Percentiles rank a stretch among this genome's conserved stretches.
phyloP scores from a whole-genome alignment of 1,140 invertebrate genomes.

The Caenorhabditis brenneri region DNA sequence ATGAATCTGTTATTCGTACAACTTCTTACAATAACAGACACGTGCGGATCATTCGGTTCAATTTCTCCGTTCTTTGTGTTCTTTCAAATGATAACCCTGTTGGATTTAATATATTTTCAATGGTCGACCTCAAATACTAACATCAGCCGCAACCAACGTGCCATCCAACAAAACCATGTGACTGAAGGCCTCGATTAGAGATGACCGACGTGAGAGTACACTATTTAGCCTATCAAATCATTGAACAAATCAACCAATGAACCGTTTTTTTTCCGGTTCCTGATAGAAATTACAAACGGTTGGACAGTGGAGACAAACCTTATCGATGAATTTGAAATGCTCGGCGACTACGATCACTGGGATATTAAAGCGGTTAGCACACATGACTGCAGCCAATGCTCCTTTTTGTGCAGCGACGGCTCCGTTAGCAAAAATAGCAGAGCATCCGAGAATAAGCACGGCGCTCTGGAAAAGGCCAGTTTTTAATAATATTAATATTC shows the following conservation, averaged over 20 bases:
- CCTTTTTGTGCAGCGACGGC: slow-evolving; percentile 46
- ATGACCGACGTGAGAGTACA: slow-evolving; percentile 17
- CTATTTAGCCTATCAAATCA: slow-evolving; percentile 6
- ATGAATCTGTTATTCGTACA: too few species aligned
- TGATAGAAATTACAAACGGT: not conserved
- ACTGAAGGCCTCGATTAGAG: not conserved
- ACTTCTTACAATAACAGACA: too few species aligned
- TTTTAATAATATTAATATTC: not conserved
- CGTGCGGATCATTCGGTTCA: slow-evolving; percentile 25
- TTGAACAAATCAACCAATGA: not conserved
- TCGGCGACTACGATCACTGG: slow-evolving; percentile 53
- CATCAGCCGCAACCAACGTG: slow-evolving; percentile 1
- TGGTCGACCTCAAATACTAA: not conserved
- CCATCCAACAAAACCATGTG: slow-evolving; percentile 32
- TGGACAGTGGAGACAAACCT: slow-evolving; percentile 43
- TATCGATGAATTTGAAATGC: slow-evolving; percentile 58
- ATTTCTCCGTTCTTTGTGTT: slow-evolving; percentile 28
- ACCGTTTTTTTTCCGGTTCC: slow-evolving; percentile 14
- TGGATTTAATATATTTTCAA: not conserved
- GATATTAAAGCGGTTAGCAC: slow-evolving; percentile 51
- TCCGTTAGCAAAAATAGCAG: slow-evolving; percentile 55
- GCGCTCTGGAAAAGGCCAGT: slow-evolving; percentile 46
- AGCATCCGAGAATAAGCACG: slow-evolving; percentile 53
- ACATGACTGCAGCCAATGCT: slow-evolving; percentile 46
- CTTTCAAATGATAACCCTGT: slow-evolving; percentile 27